Evolutionary conservation across 2,888 invertebrate species (phyloP).

Genomic region (Aporophyla lueneburgensis): DNA sequence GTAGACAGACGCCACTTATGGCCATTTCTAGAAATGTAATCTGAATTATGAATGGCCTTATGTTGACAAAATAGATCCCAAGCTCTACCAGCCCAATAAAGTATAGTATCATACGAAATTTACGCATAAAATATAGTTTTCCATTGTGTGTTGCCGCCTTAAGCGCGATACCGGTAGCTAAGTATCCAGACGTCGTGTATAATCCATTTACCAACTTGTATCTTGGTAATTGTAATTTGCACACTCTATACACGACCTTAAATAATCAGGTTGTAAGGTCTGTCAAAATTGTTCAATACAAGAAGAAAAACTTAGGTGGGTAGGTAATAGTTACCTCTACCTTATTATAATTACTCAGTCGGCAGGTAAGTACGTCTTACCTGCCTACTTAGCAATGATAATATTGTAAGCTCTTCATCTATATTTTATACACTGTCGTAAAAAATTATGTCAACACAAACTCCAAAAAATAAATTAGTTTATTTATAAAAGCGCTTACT

Average conservation of each 20-base stretch:
- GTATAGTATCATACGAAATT: background rate
- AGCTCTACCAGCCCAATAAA: conserved; percentile 1
- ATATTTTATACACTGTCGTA: background rate
- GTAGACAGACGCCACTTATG: background rate
- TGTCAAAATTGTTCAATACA: background rate
- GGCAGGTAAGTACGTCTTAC: background rate
- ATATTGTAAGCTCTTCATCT: background rate
- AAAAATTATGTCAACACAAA: background rate
- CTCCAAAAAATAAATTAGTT: background rate
- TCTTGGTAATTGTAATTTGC: conserved; percentile 7
- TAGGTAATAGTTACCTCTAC: no score
- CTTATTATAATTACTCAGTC: no score
- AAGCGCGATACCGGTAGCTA: background rate
- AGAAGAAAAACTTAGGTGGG: no score
- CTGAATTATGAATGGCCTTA: background rate
- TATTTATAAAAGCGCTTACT: background rate
- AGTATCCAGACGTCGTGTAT: background rate
- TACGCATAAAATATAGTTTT: background rate
- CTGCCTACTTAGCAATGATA: no score
- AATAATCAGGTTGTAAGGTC: background rate
- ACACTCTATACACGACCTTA: background rate
- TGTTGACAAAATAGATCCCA: background rate
- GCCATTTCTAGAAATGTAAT: conserved; percentile 15
- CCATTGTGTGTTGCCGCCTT: background rate
- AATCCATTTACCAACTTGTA: conserved; percentile 1